Conservation (phyloP, 2,113 vertebrate species). For the Sisor rabdophorus region DNA sequence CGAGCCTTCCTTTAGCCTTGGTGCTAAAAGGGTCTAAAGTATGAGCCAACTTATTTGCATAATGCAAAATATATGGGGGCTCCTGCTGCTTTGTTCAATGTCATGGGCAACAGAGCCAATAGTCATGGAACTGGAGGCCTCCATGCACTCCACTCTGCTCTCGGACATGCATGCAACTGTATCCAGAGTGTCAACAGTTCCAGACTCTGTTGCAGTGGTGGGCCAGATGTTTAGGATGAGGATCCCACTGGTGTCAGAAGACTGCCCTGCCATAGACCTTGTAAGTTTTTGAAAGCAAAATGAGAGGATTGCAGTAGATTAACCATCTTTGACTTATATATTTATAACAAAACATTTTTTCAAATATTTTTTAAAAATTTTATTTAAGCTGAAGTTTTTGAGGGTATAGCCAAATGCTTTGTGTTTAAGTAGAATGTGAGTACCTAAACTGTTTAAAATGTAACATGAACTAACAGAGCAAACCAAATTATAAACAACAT, state of each 20-base stretch:
- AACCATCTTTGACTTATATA: neutral
- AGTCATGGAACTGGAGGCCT: slow-evolving; percentile 82
- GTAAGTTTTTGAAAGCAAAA: slow-evolving; percentile 16
- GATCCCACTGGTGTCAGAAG: slow-evolving; percentile 74
- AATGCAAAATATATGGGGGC: slow-evolving; percentile 55
- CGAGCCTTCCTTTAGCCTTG: slow-evolving; percentile 24
- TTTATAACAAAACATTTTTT: neutral
- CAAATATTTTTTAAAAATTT: no score
- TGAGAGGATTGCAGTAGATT: neutral
- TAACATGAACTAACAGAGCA: neutral
- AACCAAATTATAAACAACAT: no score
- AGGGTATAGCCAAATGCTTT: neutral
- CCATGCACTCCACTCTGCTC: slow-evolving; percentile 84
- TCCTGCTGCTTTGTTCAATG: slow-evolving; percentile 55
- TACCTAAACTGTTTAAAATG: neutral
- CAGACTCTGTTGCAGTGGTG: slow-evolving; percentile 81
- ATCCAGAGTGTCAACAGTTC: slow-evolving; percentile 64
- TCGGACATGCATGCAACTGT: slow-evolving; percentile 68
- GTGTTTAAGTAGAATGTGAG: neutral
- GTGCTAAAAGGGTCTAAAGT: slow-evolving; percentile 19
- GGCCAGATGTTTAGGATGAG: slow-evolving; percentile 83
- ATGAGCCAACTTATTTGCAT: slow-evolving; percentile 33
- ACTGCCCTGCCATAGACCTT: slow-evolving; percentile 56
- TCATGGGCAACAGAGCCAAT: slow-evolving; percentile 67
- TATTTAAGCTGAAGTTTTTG: neutral